Conservation (phyloP, 2,888 invertebrate genomes). For the Luperina nickerlii region DNA sequence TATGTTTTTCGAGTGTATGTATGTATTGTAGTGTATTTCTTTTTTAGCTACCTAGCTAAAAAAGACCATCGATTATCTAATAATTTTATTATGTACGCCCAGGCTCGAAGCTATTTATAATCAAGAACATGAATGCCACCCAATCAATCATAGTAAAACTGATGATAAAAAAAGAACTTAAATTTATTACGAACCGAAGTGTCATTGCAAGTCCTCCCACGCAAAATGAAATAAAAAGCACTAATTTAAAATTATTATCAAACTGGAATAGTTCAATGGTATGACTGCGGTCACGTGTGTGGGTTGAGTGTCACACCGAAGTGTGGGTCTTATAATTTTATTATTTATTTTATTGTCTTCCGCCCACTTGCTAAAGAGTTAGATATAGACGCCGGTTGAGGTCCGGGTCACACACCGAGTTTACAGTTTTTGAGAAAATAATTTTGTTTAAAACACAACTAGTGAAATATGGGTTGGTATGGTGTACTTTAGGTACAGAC, state of each 20-base stretch:
- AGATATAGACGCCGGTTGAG: slow-evolving; percentile 49
- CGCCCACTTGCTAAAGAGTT: slow-evolving; percentile 39
- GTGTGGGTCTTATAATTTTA: slow-evolving; percentile 53
- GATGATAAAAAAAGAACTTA: slow-evolving; percentile 8
- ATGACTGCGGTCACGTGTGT: slow-evolving; percentile 33
- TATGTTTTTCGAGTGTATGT: too few relatives aligned
- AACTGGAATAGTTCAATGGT: slow-evolving; percentile 15
- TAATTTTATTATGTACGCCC: too few relatives aligned
- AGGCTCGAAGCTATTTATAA: too few relatives aligned
- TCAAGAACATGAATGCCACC: too few relatives aligned
- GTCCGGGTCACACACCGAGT: slow-evolving; percentile 44
- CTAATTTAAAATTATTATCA: slow-evolving; percentile 13
- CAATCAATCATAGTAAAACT: slow-evolving; percentile 35
- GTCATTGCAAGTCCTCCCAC: slow-evolving; percentile 42
- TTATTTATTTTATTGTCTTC: slow-evolving; percentile 45
- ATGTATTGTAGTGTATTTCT: too few relatives aligned
- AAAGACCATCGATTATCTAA: too few relatives aligned
- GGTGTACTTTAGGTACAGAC: too few relatives aligned
- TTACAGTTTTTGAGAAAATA: slow-evolving; percentile 13
- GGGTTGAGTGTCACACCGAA: slow-evolving; percentile 37
- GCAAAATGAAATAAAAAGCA: slow-evolving; percentile 1
- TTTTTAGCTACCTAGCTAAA: too few relatives aligned
- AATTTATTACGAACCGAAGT: slow-evolving; percentile 24
- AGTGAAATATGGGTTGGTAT: too few relatives aligned
- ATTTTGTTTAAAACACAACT: background rate